Conservation (phyloP, 1,140 invertebrate genomes). For the Druon quercuslanigerum region DNA sequence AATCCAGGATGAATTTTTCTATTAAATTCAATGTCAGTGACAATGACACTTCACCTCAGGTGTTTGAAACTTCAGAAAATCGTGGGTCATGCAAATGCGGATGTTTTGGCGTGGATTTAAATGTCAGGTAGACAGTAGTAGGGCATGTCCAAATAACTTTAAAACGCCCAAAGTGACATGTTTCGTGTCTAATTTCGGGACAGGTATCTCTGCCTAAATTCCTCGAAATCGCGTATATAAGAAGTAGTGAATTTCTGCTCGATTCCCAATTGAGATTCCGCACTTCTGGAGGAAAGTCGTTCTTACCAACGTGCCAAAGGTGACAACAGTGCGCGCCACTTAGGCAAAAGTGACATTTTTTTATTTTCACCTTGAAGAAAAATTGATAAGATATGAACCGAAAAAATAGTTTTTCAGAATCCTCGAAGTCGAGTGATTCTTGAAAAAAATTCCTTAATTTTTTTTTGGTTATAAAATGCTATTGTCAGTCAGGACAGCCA, state of each 20-base stretch:
- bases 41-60: neutral
- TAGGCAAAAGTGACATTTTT: neutral
- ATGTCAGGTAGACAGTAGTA: slow-evolving; percentile 61
- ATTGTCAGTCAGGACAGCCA: slow-evolving; percentile 64
- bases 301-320: neutral
- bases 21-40: slow-evolving; percentile 6
- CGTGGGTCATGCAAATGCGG: neutral
- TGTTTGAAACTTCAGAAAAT: slow-evolving; percentile 8
- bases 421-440: neutral
- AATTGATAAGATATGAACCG: neutral
- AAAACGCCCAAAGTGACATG: slow-evolving; percentile 64
- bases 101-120: slow-evolving; percentile 28
- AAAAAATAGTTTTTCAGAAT: neutral
- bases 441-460: neutral
- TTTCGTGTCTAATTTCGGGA: slow-evolving; percentile 59
- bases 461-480: slow-evolving; percentile 53
- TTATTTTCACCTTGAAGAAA: neutral
- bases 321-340: neutral
- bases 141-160: slow-evolving; percentile 57
- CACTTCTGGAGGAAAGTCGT: neutral
- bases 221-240: slow-evolving; percentile 58
- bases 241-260: slow-evolving; percentile 40
- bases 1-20: neutral
- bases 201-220: neutral
- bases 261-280: slow-evolving; percentile 20